Base-by-base conservation (phyloP, 2,888 invertebrate genomes). In the Drosophila nr. fundita region DNA sequence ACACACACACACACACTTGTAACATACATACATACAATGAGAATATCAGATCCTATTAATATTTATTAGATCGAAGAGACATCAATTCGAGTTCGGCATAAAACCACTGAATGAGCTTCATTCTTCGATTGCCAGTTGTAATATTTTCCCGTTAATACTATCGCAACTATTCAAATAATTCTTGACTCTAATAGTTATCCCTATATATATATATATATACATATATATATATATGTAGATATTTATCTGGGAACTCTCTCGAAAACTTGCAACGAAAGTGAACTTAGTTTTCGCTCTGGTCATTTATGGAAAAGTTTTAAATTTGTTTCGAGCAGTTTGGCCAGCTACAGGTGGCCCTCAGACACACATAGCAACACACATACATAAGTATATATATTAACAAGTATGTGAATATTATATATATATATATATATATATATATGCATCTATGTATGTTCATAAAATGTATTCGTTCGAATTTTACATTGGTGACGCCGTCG, bases 291-390 rank as follows among this genome's bases (percentile, higher is more conserved):
- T 45, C 45, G 58, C 32, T 45, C 18, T 55, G 70, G 65, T 74
- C 70, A 59, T 62, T 60, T 29, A 65, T 36, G 66, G 48, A 38
- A 71, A 75, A 77, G 66, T 77, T 77, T 57, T 45, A 58, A 27
- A 45, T 55, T 45, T 21, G 68, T 68, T 76, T 50, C 10, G 58
- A 57, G 40, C 68, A 57, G 58, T 50, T 52, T 54, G 38, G 57
- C 15, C 61, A 75, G 45, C 80, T 32, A 80, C 80, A 76, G 76
- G 78, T 80, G 76, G 76, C 49, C 57, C 54, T 58, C 48, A 45
- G 24, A 48, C 15, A 52, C 18, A 72, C 38, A 57, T 21, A 48
- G n/a, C 8, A 6, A 57, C 34, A 64, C 4, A 52, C 21, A 42
- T 13, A 58, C 8, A 42, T 6, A 48, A n/a, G 59, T 13, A 11